Conservation (phyloP, 2,888 invertebrate genomes). For the Nomada ferruginata region DNA sequence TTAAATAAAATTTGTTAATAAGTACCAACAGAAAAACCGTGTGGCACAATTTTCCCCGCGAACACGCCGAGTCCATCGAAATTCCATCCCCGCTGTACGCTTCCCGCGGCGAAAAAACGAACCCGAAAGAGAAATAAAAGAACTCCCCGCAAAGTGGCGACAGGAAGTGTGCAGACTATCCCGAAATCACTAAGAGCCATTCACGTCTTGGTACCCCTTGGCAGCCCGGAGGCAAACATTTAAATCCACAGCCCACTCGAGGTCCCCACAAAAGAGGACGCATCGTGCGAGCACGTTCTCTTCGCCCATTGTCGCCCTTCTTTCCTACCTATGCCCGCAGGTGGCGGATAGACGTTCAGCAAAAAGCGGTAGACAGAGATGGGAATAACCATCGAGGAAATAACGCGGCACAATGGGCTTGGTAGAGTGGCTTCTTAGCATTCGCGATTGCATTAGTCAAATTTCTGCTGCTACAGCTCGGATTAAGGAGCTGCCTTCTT, state of each 20-base stretch:
- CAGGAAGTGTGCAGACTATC: constrained; percentile 26
- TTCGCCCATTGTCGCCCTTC: constrained; percentile 39
- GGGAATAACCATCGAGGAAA: constrained; percentile 55
- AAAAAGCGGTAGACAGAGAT: neutral
- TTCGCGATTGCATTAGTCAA: constrained; percentile 81
- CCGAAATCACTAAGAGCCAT: constrained; percentile 47
- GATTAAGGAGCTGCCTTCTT: constrained; percentile 47
- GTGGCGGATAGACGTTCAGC: neutral
- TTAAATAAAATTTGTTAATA: neutral
- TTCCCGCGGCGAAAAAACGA: neutral
- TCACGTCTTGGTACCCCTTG: constrained; percentile 39
- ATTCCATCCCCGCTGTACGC: neutral
- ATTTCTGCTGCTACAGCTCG: constrained; percentile 67
- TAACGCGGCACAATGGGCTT: constrained; percentile 73
- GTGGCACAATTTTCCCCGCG: neutral
- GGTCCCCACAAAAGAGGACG: constrained; percentile 37
- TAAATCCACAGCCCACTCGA: constrained; percentile 48
- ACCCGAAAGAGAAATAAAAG: neutral
- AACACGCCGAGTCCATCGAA: constrained; percentile 11
- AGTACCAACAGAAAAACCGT: neutral
- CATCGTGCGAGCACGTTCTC: constrained; percentile 40
- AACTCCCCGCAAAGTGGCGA: constrained; percentile 26
- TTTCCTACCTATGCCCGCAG: constrained; percentile 41
- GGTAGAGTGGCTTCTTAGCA: constrained; percentile 80
- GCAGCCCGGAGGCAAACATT: constrained; percentile 51